These are phyloP conservation scores for Leuciscus waleckii DNA, from an alignment of 2,797 vertebrate genomes.

Conservation along the genomic window DNA sequence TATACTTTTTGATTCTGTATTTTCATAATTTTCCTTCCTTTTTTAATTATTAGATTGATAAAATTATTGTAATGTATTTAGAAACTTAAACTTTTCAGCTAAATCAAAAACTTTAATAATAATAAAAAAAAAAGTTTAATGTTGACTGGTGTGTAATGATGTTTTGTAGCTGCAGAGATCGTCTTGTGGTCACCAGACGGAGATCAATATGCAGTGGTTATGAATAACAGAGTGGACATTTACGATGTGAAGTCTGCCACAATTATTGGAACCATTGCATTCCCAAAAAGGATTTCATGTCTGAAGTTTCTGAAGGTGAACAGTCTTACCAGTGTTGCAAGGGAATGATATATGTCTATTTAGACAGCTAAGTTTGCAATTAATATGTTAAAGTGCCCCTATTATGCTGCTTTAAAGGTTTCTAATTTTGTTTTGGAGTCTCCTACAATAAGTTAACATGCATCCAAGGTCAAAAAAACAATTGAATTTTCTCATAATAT, in stretches of 20 bases:
- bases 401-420: not conserved
- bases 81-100: not conserved
- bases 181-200: constrained; percentile 93
- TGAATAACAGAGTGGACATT: constrained; percentile 82
- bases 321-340: not conserved
- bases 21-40: not conserved
- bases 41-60: not conserved
- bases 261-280: constrained; percentile 80
- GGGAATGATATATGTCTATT: not conserved
- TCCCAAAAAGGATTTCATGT: constrained; percentile 87
- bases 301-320: constrained; percentile 81
- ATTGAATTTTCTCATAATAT: not conserved
- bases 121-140: no score
- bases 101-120: not conserved
- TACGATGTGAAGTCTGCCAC: constrained; percentile 89
- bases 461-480: not conserved
- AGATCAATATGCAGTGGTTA: constrained; percentile 84
- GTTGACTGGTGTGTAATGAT: constrained; percentile 2
- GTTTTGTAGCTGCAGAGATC: constrained; percentile 86
- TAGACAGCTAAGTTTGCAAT: not conserved
- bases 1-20: no score
- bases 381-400: not conserved
- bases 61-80: not conserved
- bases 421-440: not conserved
- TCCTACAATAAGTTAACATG: not conserved